phyloP scores from a whole-genome alignment of 2,113 vertebrate genomes.

The Rhabdomys dilectus region DNA sequence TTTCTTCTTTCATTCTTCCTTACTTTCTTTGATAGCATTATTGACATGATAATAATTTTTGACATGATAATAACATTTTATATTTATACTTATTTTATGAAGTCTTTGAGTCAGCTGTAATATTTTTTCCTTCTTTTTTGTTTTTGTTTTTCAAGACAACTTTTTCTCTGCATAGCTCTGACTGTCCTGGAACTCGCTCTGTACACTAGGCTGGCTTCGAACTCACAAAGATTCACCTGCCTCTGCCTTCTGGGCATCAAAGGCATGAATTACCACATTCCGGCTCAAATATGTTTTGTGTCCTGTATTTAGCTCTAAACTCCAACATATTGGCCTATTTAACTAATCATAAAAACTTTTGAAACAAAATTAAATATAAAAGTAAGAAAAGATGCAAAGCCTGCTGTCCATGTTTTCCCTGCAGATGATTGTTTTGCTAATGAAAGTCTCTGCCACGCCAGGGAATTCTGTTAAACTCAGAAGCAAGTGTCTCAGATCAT shows the following conservation, averaged over 20 bases:
- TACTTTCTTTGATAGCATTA: neutral
- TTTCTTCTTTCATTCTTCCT: neutral
- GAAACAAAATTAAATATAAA: slow-evolving; percentile 48
- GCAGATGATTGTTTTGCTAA: slow-evolving; percentile 6
- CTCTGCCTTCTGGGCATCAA: neutral
- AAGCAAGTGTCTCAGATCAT: slow-evolving; percentile 31
- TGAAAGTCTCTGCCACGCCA: slow-evolving; percentile 15
- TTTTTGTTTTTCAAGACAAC: neutral
- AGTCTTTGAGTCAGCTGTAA: neutral
- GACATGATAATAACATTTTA: slow-evolving; percentile 51
- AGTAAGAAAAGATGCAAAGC: slow-evolving; percentile 16
- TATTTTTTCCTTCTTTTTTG: neutral
- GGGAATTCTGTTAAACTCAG: slow-evolving; percentile 55
- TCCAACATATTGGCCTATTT: slow-evolving; percentile 1
- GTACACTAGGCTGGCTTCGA: neutral
- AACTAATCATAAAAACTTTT: slow-evolving; percentile 45
- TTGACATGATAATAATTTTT: slow-evolving; percentile 44
- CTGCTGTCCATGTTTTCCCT: slow-evolving; percentile 29
- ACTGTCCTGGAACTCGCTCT: neutral
- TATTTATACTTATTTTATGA: slow-evolving; percentile 55
- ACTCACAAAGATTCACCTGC: neutral
- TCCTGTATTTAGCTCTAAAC: slow-evolving; percentile 9
- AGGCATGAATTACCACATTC: neutral
- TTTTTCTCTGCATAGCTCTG: neutral
- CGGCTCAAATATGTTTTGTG: slow-evolving; percentile 16